A percentile compares a stretch with the other conserved stretches of the same genome.
Evolutionary conservation across 2,113 vertebrate genomes (phyloP).

Genomic region (Aegotheles bennettii): DNA sequence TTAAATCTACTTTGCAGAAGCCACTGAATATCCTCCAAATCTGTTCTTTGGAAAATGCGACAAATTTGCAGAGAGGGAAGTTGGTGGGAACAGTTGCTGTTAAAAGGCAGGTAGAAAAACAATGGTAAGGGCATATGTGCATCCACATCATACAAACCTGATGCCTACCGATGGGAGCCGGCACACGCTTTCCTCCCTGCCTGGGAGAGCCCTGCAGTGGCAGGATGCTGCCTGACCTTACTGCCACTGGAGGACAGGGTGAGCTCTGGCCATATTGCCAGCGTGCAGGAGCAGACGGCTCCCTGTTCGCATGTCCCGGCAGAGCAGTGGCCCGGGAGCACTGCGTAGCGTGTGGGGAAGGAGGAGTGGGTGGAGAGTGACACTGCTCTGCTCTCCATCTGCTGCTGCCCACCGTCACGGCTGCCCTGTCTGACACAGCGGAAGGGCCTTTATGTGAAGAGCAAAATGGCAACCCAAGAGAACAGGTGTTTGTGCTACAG

Average conservation of each 20-base stretch:
- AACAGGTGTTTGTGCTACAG: background rate
- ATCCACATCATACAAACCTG: background rate
- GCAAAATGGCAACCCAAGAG: background rate
- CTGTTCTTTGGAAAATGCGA: background rate
- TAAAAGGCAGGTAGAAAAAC: background rate
- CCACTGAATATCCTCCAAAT: background rate
- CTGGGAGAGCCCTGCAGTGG: fast-evolving
- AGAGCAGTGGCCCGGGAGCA: fast-evolving
- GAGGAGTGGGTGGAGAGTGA: background rate
- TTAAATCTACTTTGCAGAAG: background rate
- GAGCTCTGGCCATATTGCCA: fast-evolving
- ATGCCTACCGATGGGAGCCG: background rate
- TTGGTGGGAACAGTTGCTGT: background rate
- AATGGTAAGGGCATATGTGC: background rate
- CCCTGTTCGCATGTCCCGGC: fast-evolving
- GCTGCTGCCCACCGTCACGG: background rate
- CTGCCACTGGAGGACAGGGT: background rate
- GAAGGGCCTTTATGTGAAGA: background rate
- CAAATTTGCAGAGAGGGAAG: background rate
- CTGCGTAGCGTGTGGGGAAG: background rate
- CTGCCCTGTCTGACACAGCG: background rate
- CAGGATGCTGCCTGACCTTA: background rate
- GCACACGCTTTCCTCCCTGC: background rate
- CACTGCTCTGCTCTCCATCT: background rate
- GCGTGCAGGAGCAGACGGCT: background rate